Conservation (phyloP, 1,140 invertebrate species). For the Hylaeus anthracinus region DNA sequence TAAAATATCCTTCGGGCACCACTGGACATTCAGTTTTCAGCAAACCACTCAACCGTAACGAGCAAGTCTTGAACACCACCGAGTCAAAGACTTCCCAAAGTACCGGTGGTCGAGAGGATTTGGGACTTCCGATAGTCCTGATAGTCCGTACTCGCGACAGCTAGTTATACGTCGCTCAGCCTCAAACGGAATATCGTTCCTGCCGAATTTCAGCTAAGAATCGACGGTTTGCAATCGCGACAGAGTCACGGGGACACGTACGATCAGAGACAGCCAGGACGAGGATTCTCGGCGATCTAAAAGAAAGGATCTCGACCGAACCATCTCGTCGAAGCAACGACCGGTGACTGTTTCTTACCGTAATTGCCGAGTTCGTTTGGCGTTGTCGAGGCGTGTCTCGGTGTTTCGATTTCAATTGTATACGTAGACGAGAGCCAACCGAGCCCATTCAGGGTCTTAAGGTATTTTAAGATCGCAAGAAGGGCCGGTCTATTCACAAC, state of each 20-base stretch:
- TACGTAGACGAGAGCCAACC: not conserved
- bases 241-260: no score
- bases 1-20: slow-evolving; percentile 56
- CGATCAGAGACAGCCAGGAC: no score
- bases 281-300: no score
- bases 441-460: not conserved
- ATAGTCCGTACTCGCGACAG: no score
- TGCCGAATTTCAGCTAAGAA: no score
- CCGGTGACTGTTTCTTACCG: not conserved
- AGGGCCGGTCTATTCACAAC: not conserved
- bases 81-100: no score
- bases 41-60: slow-evolving; percentile 37
- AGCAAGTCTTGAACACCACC: not conserved
- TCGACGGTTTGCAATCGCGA: no score
- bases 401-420: not conserved
- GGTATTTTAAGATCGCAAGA: not conserved
- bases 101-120: no score
- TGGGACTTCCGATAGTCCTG: no score
- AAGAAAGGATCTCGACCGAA: no score
- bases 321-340: not conserved
- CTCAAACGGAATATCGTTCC: no score
- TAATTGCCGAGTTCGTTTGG: slow-evolving; percentile 1
- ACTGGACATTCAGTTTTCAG: slow-evolving; percentile 55
- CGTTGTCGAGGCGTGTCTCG: not conserved
- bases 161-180: no score